Evolutionary conservation across 2,797 vertebrate species (phyloP).

Genomic region (Podargus strigoides): DNA sequence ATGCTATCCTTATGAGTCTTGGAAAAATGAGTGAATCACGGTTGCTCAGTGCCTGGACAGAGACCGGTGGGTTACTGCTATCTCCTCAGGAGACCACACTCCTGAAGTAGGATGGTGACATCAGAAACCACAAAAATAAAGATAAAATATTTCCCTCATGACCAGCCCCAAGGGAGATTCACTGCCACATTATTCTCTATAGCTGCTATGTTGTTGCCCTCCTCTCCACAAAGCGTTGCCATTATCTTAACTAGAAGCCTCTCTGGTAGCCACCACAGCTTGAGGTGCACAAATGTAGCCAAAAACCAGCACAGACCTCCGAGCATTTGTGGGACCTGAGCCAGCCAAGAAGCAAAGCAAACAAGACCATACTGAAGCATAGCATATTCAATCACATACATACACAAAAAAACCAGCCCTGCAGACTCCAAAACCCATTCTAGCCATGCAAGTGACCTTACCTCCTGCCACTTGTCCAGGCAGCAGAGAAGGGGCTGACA

Average conservation of each 20-base stretch:
- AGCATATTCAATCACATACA: background rate
- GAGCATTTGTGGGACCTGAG: background rate
- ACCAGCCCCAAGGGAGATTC: background rate
- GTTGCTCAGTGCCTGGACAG: background rate
- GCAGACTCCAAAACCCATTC: background rate
- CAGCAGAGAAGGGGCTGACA: background rate
- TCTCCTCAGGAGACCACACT: background rate
- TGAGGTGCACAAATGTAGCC: background rate
- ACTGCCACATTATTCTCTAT: background rate
- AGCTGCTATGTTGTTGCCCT: background rate
- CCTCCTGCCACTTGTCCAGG: background rate
- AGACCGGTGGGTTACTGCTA: background rate
- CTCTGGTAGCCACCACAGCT: background rate
- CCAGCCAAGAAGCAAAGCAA: background rate
- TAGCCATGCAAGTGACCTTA: background rate
- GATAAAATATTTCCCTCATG: background rate
- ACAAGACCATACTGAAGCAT: background rate
- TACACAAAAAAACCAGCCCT: no score
- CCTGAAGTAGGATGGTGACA: background rate
- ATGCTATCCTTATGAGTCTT: background rate
- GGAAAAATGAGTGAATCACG: background rate
- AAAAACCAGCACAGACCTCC: background rate
- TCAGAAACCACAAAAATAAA: background rate
- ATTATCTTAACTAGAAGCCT: background rate
- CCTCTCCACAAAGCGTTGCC: background rate